Evolutionary conservation across 2,797 vertebrate species (phyloP), one percentile per base, ranked within the genome.

Genomic region (Falco novaeseelandiae): DNA sequence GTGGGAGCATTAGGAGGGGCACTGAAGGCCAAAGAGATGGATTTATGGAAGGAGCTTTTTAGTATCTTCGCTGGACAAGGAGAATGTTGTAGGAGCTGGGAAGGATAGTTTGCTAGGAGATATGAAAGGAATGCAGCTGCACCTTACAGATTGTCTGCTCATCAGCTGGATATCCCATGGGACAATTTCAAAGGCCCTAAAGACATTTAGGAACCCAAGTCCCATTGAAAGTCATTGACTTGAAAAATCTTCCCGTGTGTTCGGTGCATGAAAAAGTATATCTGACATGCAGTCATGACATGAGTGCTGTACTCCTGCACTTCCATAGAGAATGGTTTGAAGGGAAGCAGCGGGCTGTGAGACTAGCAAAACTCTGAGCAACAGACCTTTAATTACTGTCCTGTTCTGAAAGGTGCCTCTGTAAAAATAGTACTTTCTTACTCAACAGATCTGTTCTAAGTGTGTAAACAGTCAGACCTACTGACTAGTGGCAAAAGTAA

Each of bases 161-260:
- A 2, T 89, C 79, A 76, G 62, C 46, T 76, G 51, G 18, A 52
- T 89, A 83, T 80, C 78, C 80, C 4, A 0, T 71, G 84, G 90
- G 78, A 93, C 61, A 52, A 76, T 86, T 77, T 95, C 59, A 92
- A 87, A 92, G 79, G 40, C 74, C 32, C 26, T 80, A n/a, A 90
- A 88, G 57, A 63, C 19, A 32, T 91, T 92, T 88, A 93, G 84
- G 58, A 86, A 48, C 69, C 48, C 40, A 88, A 81, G 51, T 88
- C 70, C 80, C 76, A 49, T 29, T 91, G 76, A 82, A 95, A 91
- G 76, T 78, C n/a, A 90, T 12, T 94, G 83, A 89, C 63, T 93
- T 93, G 88, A 90, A 95, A 95, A 90, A 80, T 94, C 55, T 93
- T 32, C 17, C 79, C 32, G 25, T 80, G 61, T 86, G 87, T 90